Conservation (phyloP, 2,797 vertebrate genomes). For the Rhynchotus rufescens region DNA sequence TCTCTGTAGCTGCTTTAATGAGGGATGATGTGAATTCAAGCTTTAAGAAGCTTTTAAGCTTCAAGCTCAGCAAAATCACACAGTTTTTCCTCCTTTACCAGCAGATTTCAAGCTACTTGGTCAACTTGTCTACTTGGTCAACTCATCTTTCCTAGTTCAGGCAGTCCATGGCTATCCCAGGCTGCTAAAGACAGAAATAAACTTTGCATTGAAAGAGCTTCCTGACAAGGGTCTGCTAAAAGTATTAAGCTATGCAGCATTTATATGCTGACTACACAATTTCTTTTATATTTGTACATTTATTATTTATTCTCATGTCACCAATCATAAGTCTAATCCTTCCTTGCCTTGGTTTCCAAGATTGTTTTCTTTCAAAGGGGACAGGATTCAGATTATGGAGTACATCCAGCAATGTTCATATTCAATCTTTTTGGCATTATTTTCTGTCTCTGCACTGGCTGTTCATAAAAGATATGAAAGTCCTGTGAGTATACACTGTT, state of each 20-base stretch:
- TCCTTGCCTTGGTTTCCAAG: background rate
- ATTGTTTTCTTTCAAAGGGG: background rate
- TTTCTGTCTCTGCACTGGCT: background rate
- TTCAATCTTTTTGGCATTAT: background rate
- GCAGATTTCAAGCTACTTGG: background rate
- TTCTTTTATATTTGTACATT: background rate
- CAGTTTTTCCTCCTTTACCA: background rate
- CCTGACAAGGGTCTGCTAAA: background rate
- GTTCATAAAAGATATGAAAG: background rate
- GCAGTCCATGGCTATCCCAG: background rate
- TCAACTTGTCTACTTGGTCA: background rate
- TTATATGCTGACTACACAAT: background rate
- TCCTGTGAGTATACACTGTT: background rate
- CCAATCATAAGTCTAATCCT: background rate
- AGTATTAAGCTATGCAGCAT: background rate
- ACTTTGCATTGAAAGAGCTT: background rate
- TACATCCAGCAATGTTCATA: background rate
- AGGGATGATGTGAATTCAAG: background rate
- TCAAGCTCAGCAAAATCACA: background rate
- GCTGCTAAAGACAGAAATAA: background rate
- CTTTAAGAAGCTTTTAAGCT: background rate
- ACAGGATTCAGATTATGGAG: background rate
- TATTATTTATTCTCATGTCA: background rate
- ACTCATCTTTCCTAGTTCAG: background rate
- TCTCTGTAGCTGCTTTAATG: background rate